phyloP scores from a whole-genome alignment of 2,113 vertebrate species.

The Montifringilla adamsi region DNA sequence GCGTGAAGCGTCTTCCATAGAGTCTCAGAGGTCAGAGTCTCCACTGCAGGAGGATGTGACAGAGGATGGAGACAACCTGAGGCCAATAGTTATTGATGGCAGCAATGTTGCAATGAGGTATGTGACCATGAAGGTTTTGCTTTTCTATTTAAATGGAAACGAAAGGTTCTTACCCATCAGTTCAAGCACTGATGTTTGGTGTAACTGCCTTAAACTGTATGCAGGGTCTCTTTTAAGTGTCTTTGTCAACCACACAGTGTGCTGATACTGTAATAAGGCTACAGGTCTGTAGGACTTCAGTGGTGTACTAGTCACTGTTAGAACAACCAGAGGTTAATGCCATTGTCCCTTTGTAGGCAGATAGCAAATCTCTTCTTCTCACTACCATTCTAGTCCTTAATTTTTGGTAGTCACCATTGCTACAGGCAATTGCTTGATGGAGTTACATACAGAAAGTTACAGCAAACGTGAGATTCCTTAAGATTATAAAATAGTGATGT shows the following conservation, averaged over 20 bases:
- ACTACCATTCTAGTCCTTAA: not conserved
- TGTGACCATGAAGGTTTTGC: slow-evolving; percentile 40
- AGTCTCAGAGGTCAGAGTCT: slow-evolving; percentile 85
- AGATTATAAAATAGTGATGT: not conserved
- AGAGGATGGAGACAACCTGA: slow-evolving; percentile 91
- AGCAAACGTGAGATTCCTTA: not conserved
- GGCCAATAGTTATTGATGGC: slow-evolving; percentile 92
- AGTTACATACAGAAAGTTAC: not conserved
- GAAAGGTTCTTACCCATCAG: not conserved
- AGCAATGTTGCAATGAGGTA: slow-evolving; percentile 99
- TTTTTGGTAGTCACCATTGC: not conserved
- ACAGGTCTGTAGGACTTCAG: not conserved
- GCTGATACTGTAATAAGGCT: not conserved
- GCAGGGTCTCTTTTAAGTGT: not conserved
- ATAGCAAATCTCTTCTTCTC: not conserved
- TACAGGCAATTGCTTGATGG: not conserved
- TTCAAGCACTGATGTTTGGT: not conserved
- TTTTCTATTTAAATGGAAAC: not conserved
- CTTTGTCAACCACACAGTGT: not conserved
- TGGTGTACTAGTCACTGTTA: not conserved
- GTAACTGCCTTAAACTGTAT: not conserved
- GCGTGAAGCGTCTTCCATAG: slow-evolving; percentile 79
- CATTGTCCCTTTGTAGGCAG: not conserved
- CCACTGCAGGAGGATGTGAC: slow-evolving; percentile 78
- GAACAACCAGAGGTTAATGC: not conserved